Conservation (phyloP, 2,797 vertebrate species). For the Cossypha dichroa region DNA sequence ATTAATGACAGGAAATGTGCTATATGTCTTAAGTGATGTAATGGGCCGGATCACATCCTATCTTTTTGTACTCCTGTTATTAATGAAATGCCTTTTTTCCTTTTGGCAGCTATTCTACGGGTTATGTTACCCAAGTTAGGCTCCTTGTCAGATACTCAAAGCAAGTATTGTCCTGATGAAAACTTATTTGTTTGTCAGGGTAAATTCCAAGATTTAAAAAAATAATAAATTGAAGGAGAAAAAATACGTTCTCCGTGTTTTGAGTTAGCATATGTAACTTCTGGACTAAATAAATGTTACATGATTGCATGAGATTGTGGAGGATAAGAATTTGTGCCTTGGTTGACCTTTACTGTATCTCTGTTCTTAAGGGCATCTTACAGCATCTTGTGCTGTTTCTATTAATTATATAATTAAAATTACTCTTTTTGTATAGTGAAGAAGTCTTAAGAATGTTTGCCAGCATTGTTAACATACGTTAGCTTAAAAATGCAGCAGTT, state of each 20-base stretch:
- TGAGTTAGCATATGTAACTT: neutral
- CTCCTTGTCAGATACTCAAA: neutral
- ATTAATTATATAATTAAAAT: neutral
- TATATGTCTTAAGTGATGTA: neutral
- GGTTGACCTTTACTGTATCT: neutral
- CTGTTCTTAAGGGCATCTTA: neutral
- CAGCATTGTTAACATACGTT: neutral
- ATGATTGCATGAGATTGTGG: neutral
- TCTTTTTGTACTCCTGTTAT: neutral
- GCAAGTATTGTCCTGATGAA: neutral
- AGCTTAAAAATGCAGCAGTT: neutral
- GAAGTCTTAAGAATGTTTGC: neutral
- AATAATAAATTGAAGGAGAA: neutral
- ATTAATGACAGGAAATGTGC: neutral
- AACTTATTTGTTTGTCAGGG: neutral
- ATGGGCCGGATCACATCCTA: neutral
- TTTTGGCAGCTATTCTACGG: neutral
- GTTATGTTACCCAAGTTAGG: neutral
- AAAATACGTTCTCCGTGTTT: neutral
- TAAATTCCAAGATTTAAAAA: neutral
- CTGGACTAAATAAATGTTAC: neutral
- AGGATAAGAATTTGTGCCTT: neutral
- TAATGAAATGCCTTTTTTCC: neutral
- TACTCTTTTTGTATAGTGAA: neutral
- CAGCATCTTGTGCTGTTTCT: neutral